Evolutionary conservation across 2,113 vertebrate species (phyloP), one percentile per base, ranked within the genome.

Genomic region (Vulpes lagopus): DNA sequence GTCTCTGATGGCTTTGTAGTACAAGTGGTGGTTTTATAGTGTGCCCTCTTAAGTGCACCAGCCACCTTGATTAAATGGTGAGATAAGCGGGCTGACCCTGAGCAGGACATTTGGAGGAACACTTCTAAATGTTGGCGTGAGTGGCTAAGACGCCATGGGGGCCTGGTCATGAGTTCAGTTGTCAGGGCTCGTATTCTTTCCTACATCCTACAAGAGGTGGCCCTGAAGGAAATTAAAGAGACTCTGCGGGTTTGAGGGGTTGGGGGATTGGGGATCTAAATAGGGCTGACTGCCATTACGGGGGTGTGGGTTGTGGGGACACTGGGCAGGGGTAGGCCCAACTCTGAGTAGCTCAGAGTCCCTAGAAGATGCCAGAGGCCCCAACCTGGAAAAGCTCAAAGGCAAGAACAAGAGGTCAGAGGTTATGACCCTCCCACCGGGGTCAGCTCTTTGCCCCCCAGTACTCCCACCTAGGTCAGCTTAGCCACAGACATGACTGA

Each of bases 101-200:
- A 57, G 27, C 51, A 38, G 11, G 25, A 53, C 7, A 6, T 7
- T 0, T 69, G 17, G 23, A 35, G 5, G 57, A 49, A 51, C 3
- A 8, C 6, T 62, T 19, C 20, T 25, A 43, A 30, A 67, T 4
- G 59, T 27, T 23, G 25, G 20, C 1, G 1, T 27, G 81, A 53
- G 8, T 30, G 17, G 30, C 43, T 3, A 0, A 4, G 19, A 43
- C 8, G 12, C 38, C 51, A 2, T 0, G 0, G 59, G 51, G 59
- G 2, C 30, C 22, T 20, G 53, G 11, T 38, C 30, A 11, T 5
- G 11, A 16, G 11, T 11, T 3, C 0, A 0, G 8, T 8, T 23
- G 65, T 17, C 2, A 25, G 49, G 25, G 10, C 20, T n/a, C 32
- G 0, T 2, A 9, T 65, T 49, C 11, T 19, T 67, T 57, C 32